Base-by-base conservation (phyloP, 2,797 vertebrate species). In the Pseudochirops corinnae region DNA sequence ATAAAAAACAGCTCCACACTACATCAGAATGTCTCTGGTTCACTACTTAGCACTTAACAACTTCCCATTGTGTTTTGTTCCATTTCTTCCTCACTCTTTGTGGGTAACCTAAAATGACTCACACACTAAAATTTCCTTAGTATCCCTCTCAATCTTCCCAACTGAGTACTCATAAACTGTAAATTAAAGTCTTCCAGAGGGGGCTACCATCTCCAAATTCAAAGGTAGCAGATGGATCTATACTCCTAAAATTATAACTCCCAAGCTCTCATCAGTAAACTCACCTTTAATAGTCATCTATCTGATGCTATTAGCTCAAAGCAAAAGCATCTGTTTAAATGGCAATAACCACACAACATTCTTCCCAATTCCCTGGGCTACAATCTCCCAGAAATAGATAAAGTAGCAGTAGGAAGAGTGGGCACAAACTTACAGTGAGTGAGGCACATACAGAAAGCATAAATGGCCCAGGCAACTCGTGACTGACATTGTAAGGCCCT, bases 71-170 rank as follows among this genome's bases (percentile, higher is more conserved):
- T 53, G 33, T n/a, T 90, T 94, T 67, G 46, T 60, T 13, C 39
- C 29, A 92, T 91, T 91, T 96, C 74, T 33, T 57, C 26, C 91
- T 55, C 26, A 55, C 13, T 53, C 55, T 74, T 52, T 46, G 9
- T 67, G 39, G 9, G 6, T 39, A 74, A 13, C 9, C 56, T 93
- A 21, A 56, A 94, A 39, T 93, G 10, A 56, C 31, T 92, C 92
- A 87, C 4, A 56, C 58, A 60, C n/a, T 55, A 56, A n/a, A 56
- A 55, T 95, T 96, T 95, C 90, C n/a, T 56, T 55, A 67, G 53
- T 87, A 46, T 93, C 18, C 31, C 94, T 74, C 57, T 90, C 2
- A 94, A 13, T 58, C 24, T 87, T 46, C 39, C 67, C 67, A 82
- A 82, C 2, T 58, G 90, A 90, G 33, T 92, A 90, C 56, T 92